These are phyloP conservation scores for Anthopleura xanthogrammica DNA, from an alignment of 92 coral and sea anemone genomes.

Conservation along the genomic window DNA sequence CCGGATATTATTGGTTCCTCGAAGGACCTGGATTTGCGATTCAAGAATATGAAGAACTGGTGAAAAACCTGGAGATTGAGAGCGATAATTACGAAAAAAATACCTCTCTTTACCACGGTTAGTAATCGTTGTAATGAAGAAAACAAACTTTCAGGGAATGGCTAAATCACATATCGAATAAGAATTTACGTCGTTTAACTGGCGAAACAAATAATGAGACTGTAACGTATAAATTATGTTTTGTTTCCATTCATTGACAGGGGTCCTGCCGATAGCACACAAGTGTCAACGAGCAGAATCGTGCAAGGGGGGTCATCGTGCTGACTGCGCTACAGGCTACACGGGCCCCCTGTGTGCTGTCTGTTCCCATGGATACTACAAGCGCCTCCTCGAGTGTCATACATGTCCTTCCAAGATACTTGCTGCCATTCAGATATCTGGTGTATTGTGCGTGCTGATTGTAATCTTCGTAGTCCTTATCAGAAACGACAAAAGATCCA, in stretches of 20 bases:
- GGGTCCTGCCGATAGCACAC: neutral
- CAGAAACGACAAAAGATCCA: conserved; percentile 9
- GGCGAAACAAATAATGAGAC: too few relatives aligned
- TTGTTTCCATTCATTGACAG: neutral
- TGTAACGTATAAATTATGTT: too few relatives aligned
- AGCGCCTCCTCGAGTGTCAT: conserved; percentile 9
- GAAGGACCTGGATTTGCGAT: neutral
- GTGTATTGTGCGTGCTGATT: neutral
- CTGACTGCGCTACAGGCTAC: conserved; percentile 35
- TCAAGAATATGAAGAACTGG: conserved; percentile 3
- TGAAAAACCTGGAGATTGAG: conserved; percentile 6
- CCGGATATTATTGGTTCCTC: conserved; percentile 28
- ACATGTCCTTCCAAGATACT: conserved; percentile 26
- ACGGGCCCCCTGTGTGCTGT: conserved; percentile 36
- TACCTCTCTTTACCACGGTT: neutral
- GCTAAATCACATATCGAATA: too few relatives aligned
- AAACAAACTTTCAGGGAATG: too few relatives aligned
- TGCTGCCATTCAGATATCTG: conserved; percentile 18
- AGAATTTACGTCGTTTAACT: too few relatives aligned
- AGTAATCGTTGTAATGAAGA: neutral
- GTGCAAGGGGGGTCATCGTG: conserved; percentile 32
- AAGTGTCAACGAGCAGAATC: conserved; percentile 21
- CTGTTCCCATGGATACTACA: conserved; percentile 28
- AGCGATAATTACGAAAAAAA: conserved; percentile 13
- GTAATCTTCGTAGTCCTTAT: conserved; percentile 2